These are phyloP conservation scores for Atherix ibis DNA, from an alignment of 2,888 invertebrate species.

Conservation along the genomic window DNA sequence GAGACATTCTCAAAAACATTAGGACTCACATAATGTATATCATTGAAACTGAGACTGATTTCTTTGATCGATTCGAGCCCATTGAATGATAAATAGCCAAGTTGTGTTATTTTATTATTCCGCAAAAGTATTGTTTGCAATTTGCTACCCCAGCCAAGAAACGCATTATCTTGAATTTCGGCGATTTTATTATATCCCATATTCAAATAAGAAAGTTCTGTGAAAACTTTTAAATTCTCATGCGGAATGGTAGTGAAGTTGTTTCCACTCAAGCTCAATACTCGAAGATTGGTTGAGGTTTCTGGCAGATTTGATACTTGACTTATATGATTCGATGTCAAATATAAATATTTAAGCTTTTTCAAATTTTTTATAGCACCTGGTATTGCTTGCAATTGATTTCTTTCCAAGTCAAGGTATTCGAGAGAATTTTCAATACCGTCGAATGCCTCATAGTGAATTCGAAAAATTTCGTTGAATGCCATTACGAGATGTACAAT, in stretches of 20 bases:
- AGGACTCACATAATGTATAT: slow-evolving; percentile 64
- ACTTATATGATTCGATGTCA: slow-evolving; percentile 62
- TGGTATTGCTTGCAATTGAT: slow-evolving; percentile 54
- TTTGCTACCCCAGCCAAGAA: slow-evolving; percentile 60
- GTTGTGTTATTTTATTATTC: slow-evolving; percentile 66
- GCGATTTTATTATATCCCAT: slow-evolving; percentile 76
- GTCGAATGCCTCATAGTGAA: slow-evolving; percentile 55
- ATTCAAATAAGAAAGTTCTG: slow-evolving; percentile 68
- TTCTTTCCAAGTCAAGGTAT: slow-evolving; percentile 70
- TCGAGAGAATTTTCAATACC: slow-evolving; percentile 60
- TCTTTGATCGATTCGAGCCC: slow-evolving; percentile 65
- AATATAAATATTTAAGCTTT: slow-evolving; percentile 61
- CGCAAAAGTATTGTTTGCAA: slow-evolving; percentile 65
- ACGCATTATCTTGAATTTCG: slow-evolving; percentile 60
- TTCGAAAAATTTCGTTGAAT: slow-evolving; percentile 53
- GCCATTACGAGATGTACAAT: slow-evolving; percentile 64
- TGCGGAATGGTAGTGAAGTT: slow-evolving; percentile 57
- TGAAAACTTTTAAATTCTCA: slow-evolving; percentile 50
- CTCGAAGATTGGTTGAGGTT: slow-evolving; percentile 42
- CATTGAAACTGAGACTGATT: slow-evolving; percentile 82
- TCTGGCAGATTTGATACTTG: slow-evolving; percentile 43
- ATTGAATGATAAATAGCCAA: slow-evolving; percentile 54
- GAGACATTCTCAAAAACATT: slow-evolving; percentile 66
- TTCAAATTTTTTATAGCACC: slow-evolving; percentile 49
- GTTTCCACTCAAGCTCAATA: slow-evolving; percentile 68